These are phyloP conservation scores for Pipistrellus nathusii DNA, from an alignment of 2,797 vertebrate genomes.

Conservation along the genomic window DNA sequence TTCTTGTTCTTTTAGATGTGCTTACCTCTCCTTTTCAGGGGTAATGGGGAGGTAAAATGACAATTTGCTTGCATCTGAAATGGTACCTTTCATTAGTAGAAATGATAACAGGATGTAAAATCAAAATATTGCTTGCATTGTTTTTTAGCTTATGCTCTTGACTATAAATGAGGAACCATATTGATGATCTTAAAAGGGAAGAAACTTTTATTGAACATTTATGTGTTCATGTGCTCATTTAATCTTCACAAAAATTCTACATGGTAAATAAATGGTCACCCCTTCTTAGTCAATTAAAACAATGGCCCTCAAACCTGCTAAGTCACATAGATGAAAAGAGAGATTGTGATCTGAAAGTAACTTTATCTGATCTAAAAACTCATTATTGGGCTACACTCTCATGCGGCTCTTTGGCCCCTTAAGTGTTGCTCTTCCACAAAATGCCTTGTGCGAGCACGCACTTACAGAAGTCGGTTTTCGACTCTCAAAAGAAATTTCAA, in stretches of 20 bases:
- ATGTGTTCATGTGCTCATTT: not conserved
- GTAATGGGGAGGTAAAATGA: constrained; percentile 45
- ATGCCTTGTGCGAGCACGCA: too few relatives aligned
- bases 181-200: constrained; percentile 12
- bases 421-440: too few relatives aligned
- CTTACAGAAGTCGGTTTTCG: too few relatives aligned
- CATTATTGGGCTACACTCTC: not conserved
- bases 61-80: constrained; percentile 43
- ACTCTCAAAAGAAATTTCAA: too few relatives aligned
- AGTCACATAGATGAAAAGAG: not conserved
- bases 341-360: not conserved
- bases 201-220: constrained; percentile 35
- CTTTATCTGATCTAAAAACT: not conserved
- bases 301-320: not conserved
- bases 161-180: constrained; percentile 49
- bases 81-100: constrained; percentile 63
- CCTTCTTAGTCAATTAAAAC: not conserved
- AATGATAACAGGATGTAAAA: constrained; percentile 62
- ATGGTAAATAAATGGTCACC: constrained; percentile 5
- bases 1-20: constrained; percentile 36
- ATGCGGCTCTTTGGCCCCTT: too few relatives aligned
- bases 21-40: constrained; percentile 12
- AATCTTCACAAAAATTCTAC: not conserved
- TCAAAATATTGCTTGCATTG: constrained; percentile 62
- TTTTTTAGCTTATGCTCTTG: not conserved